phyloP scores from a whole-genome alignment of 2,113 vertebrate genomes.

The Notiomystis cincta region DNA sequence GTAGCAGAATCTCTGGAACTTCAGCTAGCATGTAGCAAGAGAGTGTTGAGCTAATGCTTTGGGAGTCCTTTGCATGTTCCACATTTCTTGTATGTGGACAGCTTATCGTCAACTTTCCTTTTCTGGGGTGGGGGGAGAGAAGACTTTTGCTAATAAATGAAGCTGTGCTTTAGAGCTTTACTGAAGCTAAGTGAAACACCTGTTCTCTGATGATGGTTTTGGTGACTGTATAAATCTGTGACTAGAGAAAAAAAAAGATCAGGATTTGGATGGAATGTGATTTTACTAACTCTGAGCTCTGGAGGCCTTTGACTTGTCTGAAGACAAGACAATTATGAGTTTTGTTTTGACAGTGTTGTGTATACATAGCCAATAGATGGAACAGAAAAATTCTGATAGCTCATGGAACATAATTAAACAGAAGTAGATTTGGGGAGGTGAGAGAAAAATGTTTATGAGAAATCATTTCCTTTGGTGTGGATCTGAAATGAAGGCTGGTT shows the following conservation, averaged over 20 bases:
- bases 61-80: constrained; percentile 16
- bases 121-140: neutral
- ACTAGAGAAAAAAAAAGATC: neutral
- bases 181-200: neutral
- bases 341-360: neutral
- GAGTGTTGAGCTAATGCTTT: constrained; percentile 8
- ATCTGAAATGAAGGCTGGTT: neutral
- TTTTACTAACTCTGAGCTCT: neutral
- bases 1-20: constrained; percentile 35
- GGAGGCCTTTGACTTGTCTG: neutral
- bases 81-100: neutral
- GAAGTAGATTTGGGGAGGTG: neutral
- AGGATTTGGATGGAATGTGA: neutral
- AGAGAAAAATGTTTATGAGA: neutral
- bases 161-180: neutral
- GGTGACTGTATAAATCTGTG: neutral
- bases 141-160: neutral
- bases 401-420: neutral
- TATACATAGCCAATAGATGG: neutral
- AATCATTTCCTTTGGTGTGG: neutral
- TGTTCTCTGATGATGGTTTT: neutral
- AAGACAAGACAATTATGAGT: neutral
- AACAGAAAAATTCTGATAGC: neutral
- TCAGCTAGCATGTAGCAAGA: constrained; percentile 10
- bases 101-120: neutral